phyloP scores from a whole-genome alignment of 2,797 vertebrate genomes.

The Staurois parvus region DNA sequence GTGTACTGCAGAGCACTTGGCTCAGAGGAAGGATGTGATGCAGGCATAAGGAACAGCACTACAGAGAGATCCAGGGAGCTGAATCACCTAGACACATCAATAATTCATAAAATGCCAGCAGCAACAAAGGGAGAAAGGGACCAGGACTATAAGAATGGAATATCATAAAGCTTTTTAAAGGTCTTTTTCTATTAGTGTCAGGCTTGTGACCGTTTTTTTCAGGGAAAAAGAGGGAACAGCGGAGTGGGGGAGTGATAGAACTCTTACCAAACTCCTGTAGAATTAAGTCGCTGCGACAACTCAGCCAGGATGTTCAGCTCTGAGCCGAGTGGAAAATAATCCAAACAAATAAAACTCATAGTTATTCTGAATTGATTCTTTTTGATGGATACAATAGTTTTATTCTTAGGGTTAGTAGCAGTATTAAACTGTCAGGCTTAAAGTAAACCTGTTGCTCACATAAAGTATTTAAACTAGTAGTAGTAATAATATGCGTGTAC shows the following conservation, averaged over 20 bases:
- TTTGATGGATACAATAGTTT: no score
- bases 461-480: no score
- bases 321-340: conserved; percentile 3
- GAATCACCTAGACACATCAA: conserved; percentile 84
- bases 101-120: conserved; percentile 92
- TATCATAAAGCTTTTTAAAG: conserved; percentile 85
- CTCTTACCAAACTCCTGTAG: conserved; percentile 64
- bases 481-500: no score
- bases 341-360: conserved; percentile 39
- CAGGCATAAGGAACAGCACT: conserved; percentile 70
- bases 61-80: conserved; percentile 73
- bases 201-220: conserved; percentile 71
- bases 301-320: conserved; percentile 16
- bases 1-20: conserved; percentile 64
- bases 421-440: no score
- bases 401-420: no score
- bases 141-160: conserved; percentile 79
- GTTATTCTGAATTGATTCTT: not conserved
- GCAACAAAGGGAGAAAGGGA: conserved; percentile 90
- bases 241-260: conserved; percentile 60
- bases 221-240: conserved; percentile 58
- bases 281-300: conserved; percentile 61
- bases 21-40: conserved; percentile 73
- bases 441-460: no score
- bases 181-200: conserved; percentile 92